Evolutionary conservation across 2,797 vertebrate species (phyloP).

Genomic region (Carcharodon carcharias): DNA sequence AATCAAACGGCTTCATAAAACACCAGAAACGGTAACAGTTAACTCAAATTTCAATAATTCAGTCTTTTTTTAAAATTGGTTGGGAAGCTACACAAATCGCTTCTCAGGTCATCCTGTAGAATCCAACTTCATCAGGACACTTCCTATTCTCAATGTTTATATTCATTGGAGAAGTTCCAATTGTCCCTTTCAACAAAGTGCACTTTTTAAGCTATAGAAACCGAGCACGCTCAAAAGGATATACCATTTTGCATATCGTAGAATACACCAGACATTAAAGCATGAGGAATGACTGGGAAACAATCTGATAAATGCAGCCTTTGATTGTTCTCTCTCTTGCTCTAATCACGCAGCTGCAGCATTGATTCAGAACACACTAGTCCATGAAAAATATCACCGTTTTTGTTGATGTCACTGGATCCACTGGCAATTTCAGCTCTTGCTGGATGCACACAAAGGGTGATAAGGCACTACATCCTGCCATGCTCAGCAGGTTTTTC

Average conservation of each 20-base stretch:
- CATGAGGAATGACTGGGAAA: conserved; percentile 48
- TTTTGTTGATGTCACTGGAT: conserved; percentile 52
- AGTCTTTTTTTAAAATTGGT: background rate
- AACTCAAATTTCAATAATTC: background rate
- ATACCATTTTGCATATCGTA: conserved; percentile 61
- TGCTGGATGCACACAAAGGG: conserved; percentile 53
- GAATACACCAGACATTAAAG: conserved; percentile 56
- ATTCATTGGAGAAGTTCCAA: conserved; percentile 48
- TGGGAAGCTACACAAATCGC: background rate
- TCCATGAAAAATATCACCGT: conserved; percentile 63
- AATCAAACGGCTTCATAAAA: background rate
- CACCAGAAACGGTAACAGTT: background rate
- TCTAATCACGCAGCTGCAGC: conserved; percentile 60
- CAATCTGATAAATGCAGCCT: conserved; percentile 52
- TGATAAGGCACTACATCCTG: conserved; percentile 59
- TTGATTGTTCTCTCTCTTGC: conserved; percentile 52
- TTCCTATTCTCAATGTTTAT: background rate
- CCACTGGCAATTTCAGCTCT: conserved; percentile 56
- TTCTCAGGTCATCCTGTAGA: background rate
- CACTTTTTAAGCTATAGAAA: conserved; percentile 60
- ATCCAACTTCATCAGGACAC: background rate
- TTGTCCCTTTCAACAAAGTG: conserved; percentile 60
- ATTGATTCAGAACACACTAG: conserved; percentile 59
- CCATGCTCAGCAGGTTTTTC: conserved; percentile 63
- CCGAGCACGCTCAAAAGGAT: conserved; percentile 45